A percentile compares a stretch with the other conserved stretches of the same genome.
Evolutionary conservation across 2,113 vertebrate genomes (phyloP).

Genomic region (Anseranas semipalmata): DNA sequence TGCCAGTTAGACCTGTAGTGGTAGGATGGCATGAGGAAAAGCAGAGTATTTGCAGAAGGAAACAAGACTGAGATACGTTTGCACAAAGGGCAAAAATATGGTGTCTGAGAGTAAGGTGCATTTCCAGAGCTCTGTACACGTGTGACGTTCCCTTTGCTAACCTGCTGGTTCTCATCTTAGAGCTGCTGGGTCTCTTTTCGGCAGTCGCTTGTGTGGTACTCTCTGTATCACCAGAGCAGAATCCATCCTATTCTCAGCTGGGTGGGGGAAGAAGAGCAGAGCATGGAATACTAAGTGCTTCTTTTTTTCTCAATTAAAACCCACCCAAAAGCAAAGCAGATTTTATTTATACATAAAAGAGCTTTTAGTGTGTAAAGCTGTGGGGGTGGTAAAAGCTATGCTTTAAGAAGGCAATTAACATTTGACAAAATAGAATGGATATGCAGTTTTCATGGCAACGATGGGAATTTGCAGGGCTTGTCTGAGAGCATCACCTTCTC

Average conservation of each 20-base stretch:
- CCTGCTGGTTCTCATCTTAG: too few species aligned
- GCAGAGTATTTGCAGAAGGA: not conserved
- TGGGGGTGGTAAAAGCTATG: not conserved
- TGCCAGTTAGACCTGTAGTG: not conserved
- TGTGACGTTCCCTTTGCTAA: not conserved
- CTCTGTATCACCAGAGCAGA: not conserved
- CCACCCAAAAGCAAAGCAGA: not conserved
- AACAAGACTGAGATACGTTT: not conserved
- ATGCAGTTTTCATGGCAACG: not conserved
- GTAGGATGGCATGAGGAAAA: not conserved
- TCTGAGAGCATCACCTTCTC: not conserved
- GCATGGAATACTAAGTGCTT: not conserved
- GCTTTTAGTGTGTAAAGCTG: not conserved
- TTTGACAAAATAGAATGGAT: not conserved
- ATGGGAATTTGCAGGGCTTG: not conserved
- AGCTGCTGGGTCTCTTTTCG: not conserved
- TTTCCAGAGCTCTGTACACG: not conserved
- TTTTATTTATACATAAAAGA: not conserved
- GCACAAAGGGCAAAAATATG: not conserved
- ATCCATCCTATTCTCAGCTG: not conserved
- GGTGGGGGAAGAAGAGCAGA: not conserved
- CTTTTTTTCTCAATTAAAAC: not conserved
- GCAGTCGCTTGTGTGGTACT: not conserved
- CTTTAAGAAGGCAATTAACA: not conserved
- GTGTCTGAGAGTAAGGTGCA: not conserved